These are phyloP conservation scores for Tauraco hartlaubi DNA, from an alignment of 2,797 vertebrate genomes.

Conservation along the genomic window DNA sequence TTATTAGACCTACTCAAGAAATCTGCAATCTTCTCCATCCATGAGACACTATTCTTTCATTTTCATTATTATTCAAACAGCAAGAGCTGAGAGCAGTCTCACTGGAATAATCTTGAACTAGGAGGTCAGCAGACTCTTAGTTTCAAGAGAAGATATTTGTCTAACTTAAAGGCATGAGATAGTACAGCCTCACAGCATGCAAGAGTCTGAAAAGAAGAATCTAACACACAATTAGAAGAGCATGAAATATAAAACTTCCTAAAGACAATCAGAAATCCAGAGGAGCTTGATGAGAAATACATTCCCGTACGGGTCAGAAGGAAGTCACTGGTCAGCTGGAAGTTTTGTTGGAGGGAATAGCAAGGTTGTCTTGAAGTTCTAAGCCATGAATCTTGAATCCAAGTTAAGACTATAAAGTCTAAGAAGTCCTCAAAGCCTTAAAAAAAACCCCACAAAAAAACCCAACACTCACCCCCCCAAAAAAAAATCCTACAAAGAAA, in stretches of 20 bases:
- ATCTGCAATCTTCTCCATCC: not conserved
- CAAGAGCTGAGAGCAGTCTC: not conserved
- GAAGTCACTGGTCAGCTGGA: not conserved
- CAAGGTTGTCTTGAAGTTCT: not conserved
- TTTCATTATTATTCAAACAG: not conserved
- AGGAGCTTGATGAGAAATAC: not conserved
- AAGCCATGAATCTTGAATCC: not conserved
- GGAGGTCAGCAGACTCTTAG: not conserved
- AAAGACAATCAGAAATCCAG: not conserved
- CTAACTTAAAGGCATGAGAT: not conserved
- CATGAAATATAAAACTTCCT: not conserved
- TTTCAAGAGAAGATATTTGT: not conserved
- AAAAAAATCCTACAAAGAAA: not conserved
- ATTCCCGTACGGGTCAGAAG: not conserved
- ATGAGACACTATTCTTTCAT: not conserved
- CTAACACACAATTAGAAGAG: not conserved
- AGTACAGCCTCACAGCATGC: not conserved
- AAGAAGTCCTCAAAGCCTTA: not conserved
- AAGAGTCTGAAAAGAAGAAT: not conserved
- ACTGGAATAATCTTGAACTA: not conserved
- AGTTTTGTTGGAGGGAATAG: not conserved
- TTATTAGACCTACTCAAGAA: not conserved
- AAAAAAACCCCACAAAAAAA: not conserved
- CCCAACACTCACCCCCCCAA: too few relatives aligned
- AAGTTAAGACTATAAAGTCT: not conserved